These are phyloP conservation scores for Podarcis cretensis DNA, from an alignment of 2,113 vertebrate genomes.

Conservation along the genomic window DNA sequence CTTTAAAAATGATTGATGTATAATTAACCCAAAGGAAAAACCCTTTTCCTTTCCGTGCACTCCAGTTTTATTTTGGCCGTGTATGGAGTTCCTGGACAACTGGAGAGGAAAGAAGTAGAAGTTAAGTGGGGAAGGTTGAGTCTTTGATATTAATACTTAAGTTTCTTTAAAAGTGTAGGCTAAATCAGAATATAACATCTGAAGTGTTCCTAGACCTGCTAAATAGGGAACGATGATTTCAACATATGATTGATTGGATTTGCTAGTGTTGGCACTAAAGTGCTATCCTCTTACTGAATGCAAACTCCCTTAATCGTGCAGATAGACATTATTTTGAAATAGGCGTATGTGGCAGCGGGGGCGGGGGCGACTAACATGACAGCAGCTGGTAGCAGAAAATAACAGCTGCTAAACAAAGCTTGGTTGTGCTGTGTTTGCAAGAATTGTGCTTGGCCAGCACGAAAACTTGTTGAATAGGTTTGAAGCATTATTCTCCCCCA, in stretches of 20 bases:
- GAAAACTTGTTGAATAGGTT: slow-evolving; percentile 50
- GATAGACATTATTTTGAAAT: slow-evolving; percentile 30
- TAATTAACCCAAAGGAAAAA: not conserved
- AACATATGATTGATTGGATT: slow-evolving; percentile 37
- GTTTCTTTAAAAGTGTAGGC: not conserved
- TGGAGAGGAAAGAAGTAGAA: not conserved
- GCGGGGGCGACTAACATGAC: slow-evolving; percentile 16
- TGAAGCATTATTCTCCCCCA: slow-evolving; percentile 2
- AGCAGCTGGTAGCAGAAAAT: slow-evolving; percentile 32
- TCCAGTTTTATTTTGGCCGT: not conserved
- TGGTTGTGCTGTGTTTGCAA: slow-evolving; percentile 27
- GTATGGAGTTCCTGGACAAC: not conserved
- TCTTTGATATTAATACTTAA: not conserved
- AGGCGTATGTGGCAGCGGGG: not conserved
- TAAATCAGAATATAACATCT: slow-evolving; percentile 7
- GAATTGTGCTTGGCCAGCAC: slow-evolving; percentile 35
- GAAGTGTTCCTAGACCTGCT: slow-evolving; percentile 44
- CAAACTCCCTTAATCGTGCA: slow-evolving; percentile 46
- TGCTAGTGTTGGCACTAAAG: slow-evolving; percentile 28
- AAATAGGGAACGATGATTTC: slow-evolving; percentile 64
- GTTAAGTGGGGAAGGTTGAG: not conserved
- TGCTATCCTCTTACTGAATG: slow-evolving; percentile 30
- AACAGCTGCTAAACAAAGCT: slow-evolving; percentile 45
- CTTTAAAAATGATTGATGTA: not conserved
- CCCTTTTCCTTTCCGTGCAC: not conserved